Evolutionary conservation across 2,113 vertebrate genomes (phyloP), one percentile per base, ranked within the genome.

Genomic region (Clarias macrocephalus): DNA sequence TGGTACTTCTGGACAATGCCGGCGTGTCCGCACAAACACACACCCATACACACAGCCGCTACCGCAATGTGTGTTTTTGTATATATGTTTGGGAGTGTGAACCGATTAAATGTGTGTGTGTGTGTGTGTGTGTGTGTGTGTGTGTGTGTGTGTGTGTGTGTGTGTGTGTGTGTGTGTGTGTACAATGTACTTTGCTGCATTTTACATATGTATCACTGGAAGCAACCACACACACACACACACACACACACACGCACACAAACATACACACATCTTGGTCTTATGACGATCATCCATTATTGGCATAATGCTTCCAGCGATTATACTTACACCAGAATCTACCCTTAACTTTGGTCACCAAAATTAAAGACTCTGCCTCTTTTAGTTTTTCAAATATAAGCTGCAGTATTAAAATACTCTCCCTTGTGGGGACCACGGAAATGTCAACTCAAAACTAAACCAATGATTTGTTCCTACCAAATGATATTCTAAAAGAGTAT

Each of bases 11-110:
- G 57, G 83, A 57, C 83, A 83, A 48, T 83, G 80, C 79, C 83
- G 72, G 56, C 37, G 12, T 82, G 77, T 76, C 88, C 92, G 93
- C 91, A 93, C 59, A 18, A 86, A 92, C 90, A 93, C 60, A 90
- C 88, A 56, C 88, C 62, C 56, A 82, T 89, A 87, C 84, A 87
- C 72, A 87, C 68, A 81, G 33, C 5, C 68, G 25, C 21, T 19
- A n/a, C 68, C 15, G n/a, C 37, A 75, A 33, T 85, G n/a, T 68
- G 82, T 83, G 68, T 83, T 10, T 85, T 10, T 72, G 18, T 68
- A 3, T 89, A 15, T 76, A 59, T 80, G 57, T 84, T 13, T 68
- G 48, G 18, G 63, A 48, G 59, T 82, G 72, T 66, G 75, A 77
- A 72, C 48, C 76, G 56, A 48, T 85, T 11, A 66, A 30, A 6